Evolutionary conservation across 2,888 invertebrate genomes (phyloP), one percentile per base, ranked within the genome.

Genomic region (Nomada fucata): DNA sequence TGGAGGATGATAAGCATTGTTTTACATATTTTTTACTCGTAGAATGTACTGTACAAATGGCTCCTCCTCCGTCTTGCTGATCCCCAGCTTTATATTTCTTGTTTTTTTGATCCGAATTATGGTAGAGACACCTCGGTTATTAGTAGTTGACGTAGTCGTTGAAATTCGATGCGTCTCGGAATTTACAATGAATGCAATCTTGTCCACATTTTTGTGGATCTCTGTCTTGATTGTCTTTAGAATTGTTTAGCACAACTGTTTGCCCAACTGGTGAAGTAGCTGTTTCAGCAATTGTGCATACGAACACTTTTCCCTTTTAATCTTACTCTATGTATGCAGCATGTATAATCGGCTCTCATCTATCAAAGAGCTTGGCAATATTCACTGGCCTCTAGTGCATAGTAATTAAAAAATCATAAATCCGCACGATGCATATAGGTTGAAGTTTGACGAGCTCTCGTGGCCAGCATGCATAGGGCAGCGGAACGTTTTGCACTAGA

Each of bases 371-470:
- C 20, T 44, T 9, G 9, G 29, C 15, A 44, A 20, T 20, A 26
- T 11, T 47, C 9, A 10, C n/a, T 7, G 50, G 10, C 42, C 36
- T 10, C 52, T n/a, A 4, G 9, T n/a, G 29, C 9, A 42, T 18
- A 36, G 20, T 15, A 20, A 64, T 69, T 15, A 57, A 78, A 57
- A 57, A 79, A 57, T 79, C 44, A 78, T 57, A 20, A 23, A 23
- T 7, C 2, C 9, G 11, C n/a, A 13, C 1, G 68, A 26, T 26
- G 50, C 44, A 52, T 9, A 2, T 2, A 55, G 10, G 23, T 55
- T 44, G 29, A 79, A 79, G 29, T 69, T 20, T 36, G 59, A 79
- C 59, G 64, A 79, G 69, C 44, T 55, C 57, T 52, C n/a, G 63
- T 0, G 10, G n/a, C 2, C 5, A 15, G 20, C 11, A 29, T 57